These are phyloP conservation scores for Spilogale gracilis DNA, from an alignment of 2,113 vertebrate species.

Conservation along the genomic window DNA sequence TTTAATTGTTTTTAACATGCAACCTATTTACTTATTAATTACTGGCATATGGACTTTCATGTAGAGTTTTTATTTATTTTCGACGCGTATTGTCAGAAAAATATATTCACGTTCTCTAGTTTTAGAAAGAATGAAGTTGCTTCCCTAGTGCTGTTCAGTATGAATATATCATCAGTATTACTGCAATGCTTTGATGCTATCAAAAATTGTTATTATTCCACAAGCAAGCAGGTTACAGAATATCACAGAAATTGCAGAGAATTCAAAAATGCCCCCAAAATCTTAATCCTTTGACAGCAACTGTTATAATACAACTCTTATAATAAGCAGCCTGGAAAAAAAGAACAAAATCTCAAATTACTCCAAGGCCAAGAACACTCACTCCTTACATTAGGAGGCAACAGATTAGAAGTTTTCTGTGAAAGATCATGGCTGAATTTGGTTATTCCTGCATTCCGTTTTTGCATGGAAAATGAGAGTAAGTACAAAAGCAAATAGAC, in stretches of 20 bases:
- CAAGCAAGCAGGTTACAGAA: neutral
- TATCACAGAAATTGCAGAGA: neutral
- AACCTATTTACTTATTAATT: slow-evolving; percentile 87
- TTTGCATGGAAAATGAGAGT: neutral
- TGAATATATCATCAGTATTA: neutral
- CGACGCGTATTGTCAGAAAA: slow-evolving; percentile 29
- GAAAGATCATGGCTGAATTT: neutral
- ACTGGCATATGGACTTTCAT: slow-evolving; percentile 65
- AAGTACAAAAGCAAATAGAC: neutral
- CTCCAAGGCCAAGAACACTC: neutral
- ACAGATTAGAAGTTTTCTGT: neutral
- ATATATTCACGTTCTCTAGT: neutral
- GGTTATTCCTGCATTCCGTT: neutral
- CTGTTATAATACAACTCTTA: neutral
- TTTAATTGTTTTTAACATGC: slow-evolving; percentile 89
- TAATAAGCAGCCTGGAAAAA: neutral
- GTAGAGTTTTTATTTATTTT: slow-evolving; percentile 74
- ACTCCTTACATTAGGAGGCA: neutral
- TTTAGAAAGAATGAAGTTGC: neutral
- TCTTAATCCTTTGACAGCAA: neutral
- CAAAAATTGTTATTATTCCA: neutral
- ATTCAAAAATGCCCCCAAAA: neutral
- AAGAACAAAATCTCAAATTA: neutral
- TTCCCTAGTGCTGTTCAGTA: neutral
- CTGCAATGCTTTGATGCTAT: neutral